Percentiles rank a stretch among this genome's conserved stretches.
phyloP scores from a whole-genome alignment of 2,888 invertebrate genomes.

The Limnephilus auricula region DNA sequence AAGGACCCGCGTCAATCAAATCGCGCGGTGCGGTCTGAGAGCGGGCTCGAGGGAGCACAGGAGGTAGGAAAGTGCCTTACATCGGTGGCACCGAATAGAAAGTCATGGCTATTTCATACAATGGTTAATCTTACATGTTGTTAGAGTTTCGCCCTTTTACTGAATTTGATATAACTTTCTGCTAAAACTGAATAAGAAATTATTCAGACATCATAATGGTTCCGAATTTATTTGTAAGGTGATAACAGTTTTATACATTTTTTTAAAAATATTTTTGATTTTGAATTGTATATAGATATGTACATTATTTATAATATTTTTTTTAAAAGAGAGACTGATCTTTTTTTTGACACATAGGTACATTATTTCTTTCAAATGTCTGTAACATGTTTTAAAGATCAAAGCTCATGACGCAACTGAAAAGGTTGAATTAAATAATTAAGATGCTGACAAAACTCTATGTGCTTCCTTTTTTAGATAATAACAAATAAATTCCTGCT shows the following conservation, averaged over 20 bases:
- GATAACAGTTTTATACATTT: no score
- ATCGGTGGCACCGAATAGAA: background rate
- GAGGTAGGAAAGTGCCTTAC: background rate
- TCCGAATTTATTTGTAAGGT: background rate
- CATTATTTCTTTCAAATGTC: no score
- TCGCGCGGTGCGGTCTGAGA: conserved; percentile 67
- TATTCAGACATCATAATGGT: background rate
- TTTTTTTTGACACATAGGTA: no score
- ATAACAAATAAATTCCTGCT: background rate
- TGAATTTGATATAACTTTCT: background rate
- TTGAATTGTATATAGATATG: no score
- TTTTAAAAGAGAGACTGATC: no score
- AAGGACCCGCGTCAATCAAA: conserved; percentile 76
- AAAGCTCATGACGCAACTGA: background rate
- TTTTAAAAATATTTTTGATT: no score
- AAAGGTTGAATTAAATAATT: background rate
- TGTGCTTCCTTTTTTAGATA: background rate
- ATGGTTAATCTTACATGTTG: background rate
- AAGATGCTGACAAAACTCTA: no score
- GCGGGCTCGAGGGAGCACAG: background rate
- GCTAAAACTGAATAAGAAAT: background rate
- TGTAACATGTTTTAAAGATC: background rate
- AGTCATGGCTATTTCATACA: background rate
- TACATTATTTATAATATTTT: no score
- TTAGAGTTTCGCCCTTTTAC: background rate